Conservation (phyloP, 2,888 invertebrate genomes). For the Cheilosia variabilis region DNA sequence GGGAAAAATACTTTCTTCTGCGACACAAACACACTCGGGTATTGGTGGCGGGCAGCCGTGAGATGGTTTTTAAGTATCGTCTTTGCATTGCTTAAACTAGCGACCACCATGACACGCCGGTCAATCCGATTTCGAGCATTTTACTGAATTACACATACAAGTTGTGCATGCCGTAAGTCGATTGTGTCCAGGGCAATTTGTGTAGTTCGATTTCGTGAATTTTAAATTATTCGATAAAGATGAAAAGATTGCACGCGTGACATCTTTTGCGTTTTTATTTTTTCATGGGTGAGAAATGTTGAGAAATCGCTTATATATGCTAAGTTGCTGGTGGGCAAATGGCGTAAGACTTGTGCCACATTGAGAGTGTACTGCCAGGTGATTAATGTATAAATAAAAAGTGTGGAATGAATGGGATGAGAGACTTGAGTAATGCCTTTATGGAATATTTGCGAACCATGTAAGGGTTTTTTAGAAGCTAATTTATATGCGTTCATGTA, state of each 20-base stretch:
- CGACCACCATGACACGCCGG: not conserved
- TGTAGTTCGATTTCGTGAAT: constrained; percentile 51
- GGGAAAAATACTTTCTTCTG: constrained; percentile 48
- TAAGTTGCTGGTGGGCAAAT: constrained; percentile 12
- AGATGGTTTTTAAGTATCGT: constrained; percentile 18
- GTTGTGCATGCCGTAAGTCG: not conserved
- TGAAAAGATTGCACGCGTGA: constrained; percentile 30
- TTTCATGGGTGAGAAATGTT: not conserved
- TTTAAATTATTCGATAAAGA: constrained; percentile 33
- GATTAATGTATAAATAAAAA: constrained; percentile 10
- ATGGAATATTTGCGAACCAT: not conserved
- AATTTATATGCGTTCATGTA: no score
- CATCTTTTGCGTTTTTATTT: not conserved
- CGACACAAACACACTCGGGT: not conserved
- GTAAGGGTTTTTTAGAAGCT: not conserved
- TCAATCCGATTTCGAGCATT: constrained; percentile 1
- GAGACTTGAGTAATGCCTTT: constrained; percentile 5
- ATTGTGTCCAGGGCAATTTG: not conserved
- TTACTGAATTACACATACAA: constrained; percentile 54
- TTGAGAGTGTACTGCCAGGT: constrained; percentile 11
- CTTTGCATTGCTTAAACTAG: not conserved
- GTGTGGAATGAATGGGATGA: not conserved
- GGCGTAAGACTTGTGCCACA: constrained; percentile 17
- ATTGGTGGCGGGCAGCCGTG: not conserved
- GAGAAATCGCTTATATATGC: constrained; percentile 27